A percentile compares a stretch with the other conserved stretches of the same genome.
Conservation (phyloP, 2,797 vertebrate species). For the Cephalopachus bancanus region DNA sequence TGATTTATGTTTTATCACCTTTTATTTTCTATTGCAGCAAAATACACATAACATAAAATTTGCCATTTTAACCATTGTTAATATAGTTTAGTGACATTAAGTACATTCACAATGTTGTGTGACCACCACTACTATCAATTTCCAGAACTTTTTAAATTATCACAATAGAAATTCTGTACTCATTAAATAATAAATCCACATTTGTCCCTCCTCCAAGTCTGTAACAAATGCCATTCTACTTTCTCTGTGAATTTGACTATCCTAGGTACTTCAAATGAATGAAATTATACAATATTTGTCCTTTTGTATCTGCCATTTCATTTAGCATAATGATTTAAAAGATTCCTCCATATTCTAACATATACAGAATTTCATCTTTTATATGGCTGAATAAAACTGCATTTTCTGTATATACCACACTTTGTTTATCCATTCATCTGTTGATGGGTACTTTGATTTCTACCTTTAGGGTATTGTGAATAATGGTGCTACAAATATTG, state of each 20-base stretch:
- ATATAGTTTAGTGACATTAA: not conserved
- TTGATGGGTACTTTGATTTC: not conserved
- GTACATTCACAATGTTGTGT: not conserved
- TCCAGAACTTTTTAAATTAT: not conserved
- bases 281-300: not conserved
- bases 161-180: not conserved
- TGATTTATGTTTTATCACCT: not conserved
- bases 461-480: not conserved
- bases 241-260: not conserved
- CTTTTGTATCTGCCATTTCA: not conserved
- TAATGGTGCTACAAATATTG: not conserved
- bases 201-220: not conserved
- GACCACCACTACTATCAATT: not conserved
- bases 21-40: not conserved
- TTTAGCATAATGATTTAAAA: not conserved
- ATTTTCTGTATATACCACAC: not conserved
- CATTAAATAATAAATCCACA: not conserved
- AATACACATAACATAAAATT: not conserved
- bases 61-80: not conserved
- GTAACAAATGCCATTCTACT: not conserved
- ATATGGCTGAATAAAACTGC: not conserved
- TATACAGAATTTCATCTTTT: not conserved
- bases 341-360: not conserved
- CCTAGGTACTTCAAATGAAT: not conserved
- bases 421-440: not conserved